Evolutionary conservation across 1,140 invertebrate species (phyloP).

Genomic region (Drosophila chauvacae): DNA sequence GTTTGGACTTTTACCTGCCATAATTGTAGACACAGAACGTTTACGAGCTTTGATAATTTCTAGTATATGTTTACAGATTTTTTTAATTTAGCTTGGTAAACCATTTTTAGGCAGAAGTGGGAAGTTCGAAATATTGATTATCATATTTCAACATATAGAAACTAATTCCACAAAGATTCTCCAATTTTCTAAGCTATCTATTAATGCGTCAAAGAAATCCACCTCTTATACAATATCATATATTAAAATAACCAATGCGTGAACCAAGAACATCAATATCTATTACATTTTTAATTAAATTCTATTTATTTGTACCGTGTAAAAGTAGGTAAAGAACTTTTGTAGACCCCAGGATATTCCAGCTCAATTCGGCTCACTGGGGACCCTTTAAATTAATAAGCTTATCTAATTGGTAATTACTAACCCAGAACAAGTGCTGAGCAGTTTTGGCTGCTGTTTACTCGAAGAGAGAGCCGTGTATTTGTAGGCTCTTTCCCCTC

Average conservation of each 20-base stretch:
- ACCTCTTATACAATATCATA: not conserved
- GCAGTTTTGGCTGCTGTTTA: constrained; percentile 1
- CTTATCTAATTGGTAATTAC: constrained; percentile 32
- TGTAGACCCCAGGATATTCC: constrained; percentile 3
- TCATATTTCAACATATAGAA: not conserved
- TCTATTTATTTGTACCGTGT: not conserved
- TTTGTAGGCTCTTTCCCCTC: not conserved
- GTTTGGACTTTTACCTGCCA: constrained; percentile 15
- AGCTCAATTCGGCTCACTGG: constrained; percentile 49
- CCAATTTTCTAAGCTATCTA: not conserved
- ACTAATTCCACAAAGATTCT: not conserved
- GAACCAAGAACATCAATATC: not conserved
- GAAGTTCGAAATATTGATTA: not conserved
- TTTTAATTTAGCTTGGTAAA: not conserved
- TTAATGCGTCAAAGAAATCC: not conserved
- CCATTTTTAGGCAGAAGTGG: not conserved
- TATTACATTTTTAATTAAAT: not conserved
- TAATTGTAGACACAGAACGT: constrained; percentile 1
- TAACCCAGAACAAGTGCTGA: constrained; percentile 38
- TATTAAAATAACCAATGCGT: not conserved
- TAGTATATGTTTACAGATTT: not conserved
- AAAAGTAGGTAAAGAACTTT: no score
- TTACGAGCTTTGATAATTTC: constrained; percentile 1
- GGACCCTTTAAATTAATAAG: constrained; percentile 30
- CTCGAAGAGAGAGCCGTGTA: not conserved